These are phyloP conservation scores for Plotosus lineatus DNA, from an alignment of 2,113 vertebrate genomes.

Conservation along the genomic window DNA sequence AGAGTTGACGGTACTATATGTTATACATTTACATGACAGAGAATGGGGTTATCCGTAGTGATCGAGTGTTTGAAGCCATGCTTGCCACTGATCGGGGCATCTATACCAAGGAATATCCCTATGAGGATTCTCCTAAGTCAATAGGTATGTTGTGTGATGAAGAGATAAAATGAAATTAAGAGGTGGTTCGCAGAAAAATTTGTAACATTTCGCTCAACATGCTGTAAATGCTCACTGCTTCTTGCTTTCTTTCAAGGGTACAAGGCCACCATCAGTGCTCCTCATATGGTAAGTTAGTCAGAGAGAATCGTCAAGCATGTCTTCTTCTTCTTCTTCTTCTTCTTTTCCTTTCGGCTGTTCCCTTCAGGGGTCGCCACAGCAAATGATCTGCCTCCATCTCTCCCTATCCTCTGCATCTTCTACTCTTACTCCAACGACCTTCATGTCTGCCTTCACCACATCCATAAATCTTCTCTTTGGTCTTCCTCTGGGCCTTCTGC, in stretches of 20 bases:
- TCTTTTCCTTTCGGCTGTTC: too few relatives aligned
- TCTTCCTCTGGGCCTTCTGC: too few relatives aligned
- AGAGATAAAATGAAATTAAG: neutral
- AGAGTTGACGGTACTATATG: neutral
- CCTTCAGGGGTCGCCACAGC: too few relatives aligned
- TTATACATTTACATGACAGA: conserved; percentile 67
- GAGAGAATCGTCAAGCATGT: neutral
- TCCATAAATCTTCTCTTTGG: too few relatives aligned
- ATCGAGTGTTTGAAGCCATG: conserved; percentile 79
- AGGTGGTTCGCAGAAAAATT: neutral
- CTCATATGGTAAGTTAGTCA: conserved; percentile 83
- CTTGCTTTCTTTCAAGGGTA: conserved; percentile 72
- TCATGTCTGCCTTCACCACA: too few relatives aligned
- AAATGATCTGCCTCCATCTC: too few relatives aligned
- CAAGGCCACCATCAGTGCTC: conserved; percentile 89
- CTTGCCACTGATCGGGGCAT: conserved; percentile 83
- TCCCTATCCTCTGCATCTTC: too few relatives aligned
- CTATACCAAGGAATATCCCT: conserved; percentile 81
- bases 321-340: too few relatives aligned
- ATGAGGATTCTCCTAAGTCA: conserved; percentile 86
- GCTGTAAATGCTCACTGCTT: neutral
- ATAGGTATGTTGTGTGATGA: conserved; percentile 73
- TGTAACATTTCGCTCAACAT: neutral
- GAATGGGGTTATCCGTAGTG: conserved; percentile 82
- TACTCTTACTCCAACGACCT: too few relatives aligned